phyloP scores from a whole-genome alignment of 1,140 invertebrate genomes.

The Neodiprion virginianus region DNA sequence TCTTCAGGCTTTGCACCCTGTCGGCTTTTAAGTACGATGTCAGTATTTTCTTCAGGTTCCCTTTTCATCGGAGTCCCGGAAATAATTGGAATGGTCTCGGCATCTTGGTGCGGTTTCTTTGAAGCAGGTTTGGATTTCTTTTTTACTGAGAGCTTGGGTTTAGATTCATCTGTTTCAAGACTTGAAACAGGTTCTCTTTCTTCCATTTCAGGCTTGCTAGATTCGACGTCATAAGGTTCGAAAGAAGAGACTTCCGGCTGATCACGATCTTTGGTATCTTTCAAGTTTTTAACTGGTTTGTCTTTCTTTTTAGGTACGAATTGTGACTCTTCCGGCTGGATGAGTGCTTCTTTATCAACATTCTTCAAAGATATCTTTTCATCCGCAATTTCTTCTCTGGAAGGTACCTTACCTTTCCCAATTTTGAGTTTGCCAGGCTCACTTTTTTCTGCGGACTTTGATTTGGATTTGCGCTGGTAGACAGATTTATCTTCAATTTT shows the following conservation, averaged over 20 bases:
- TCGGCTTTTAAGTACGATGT: constrained; percentile 43
- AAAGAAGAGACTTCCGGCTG: constrained; percentile 28
- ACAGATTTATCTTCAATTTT: constrained; percentile 25
- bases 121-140: neutral
- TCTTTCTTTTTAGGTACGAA: neutral
- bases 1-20: constrained; percentile 24
- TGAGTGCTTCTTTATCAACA: constrained; percentile 24
- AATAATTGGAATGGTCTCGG: constrained; percentile 52
- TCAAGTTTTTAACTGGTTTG: neutral
- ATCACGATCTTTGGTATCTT: constrained; percentile 27
- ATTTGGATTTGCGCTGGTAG: constrained; percentile 25
- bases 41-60: constrained; percentile 38
- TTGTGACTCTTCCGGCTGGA: neutral
- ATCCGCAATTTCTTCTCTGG: constrained; percentile 31
- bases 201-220: constrained; percentile 28
- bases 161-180: constrained; percentile 25
- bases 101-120: neutral
- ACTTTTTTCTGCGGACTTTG: constrained; percentile 24
- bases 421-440: constrained; percentile 29
- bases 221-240: constrained; percentile 32
- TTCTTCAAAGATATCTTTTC: constrained; percentile 31
- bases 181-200: constrained; percentile 20
- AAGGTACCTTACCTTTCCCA: constrained; percentile 35
- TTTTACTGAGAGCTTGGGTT: neutral
- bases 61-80: constrained; percentile 58